Evolutionary conservation across 2,113 vertebrate genomes (phyloP), one percentile per base, ranked within the genome.

Genomic region (Colossoma macropomum): DNA sequence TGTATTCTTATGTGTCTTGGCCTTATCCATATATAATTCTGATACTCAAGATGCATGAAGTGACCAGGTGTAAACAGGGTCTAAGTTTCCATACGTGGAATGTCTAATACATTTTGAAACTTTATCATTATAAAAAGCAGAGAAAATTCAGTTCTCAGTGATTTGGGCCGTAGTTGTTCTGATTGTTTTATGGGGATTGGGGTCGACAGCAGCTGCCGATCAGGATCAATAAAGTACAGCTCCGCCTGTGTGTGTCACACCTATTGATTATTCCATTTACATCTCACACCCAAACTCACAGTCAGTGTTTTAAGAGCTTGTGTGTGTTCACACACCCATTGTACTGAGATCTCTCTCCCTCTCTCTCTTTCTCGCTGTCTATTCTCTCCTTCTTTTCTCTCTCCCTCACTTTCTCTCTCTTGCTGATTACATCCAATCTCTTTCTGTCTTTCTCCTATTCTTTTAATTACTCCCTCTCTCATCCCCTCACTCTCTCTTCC

Each of bases 191-290:
- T 69, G 27, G 15, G 52, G 17, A 66, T 66, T 32, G 7, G 63
- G 65, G 32, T n/a, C 65, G 41, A n/a, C 16, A 19, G 16, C 23
- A 23, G 19, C 9, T n/a, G 11, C 16, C 13, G 68, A 70, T 89
- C n/a, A 80, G 84, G 86, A 92, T 93, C 91, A 77, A 93, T 93
- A 89, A 75, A 30, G 62, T 82, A 86, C 83, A 63, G 84, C 87
- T 75, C 83, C 84, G 80, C 74, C 78, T 54, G 76, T 72, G 86
- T 72, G 86, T 80, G 88, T 81, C 82, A 87, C 66, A 83, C 59
- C 82, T 90, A 93, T 92, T 89, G 88, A 93, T 91, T 80, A 77
- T 88, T 88, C 85, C 88, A 91, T 87, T 75, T 89, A 90, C 87
- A 91, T 90, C 82, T 85, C 48, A 78, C 88, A 80, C 87, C 84